Evolutionary conservation across 2,888 invertebrate genomes (phyloP).

Genomic region (Tethea ocularis): DNA sequence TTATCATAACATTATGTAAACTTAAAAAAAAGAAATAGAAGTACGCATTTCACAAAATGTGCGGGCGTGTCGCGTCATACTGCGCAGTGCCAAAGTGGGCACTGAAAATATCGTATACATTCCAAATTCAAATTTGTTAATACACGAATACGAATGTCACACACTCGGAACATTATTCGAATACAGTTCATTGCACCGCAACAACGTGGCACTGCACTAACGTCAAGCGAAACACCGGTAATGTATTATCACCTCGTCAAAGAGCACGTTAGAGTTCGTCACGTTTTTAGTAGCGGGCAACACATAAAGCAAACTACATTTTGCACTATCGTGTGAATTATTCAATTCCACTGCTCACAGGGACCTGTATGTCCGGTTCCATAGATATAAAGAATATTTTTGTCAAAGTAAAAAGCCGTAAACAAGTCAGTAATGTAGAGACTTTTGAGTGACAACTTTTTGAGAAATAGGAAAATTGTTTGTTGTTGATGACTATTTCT

Average conservation of each 20-base stretch:
- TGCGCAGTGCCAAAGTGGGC: slow-evolving; percentile 19
- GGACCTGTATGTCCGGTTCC: slow-evolving; percentile 18
- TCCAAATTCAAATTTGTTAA: slow-evolving; percentile 21
- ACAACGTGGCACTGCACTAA: background rate
- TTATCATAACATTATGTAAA: background rate
- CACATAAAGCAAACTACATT: slow-evolving; percentile 12
- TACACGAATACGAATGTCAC: background rate
- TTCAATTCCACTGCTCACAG: slow-evolving; percentile 11
- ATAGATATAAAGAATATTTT: slow-evolving; percentile 2
- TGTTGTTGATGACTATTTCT: no score
- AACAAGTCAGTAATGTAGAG: slow-evolving; percentile 1
- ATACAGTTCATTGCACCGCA: background rate
- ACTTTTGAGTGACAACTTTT: no score
- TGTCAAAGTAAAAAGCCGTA: background rate
- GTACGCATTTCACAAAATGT: background rate
- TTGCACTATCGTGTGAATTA: slow-evolving; percentile 25
- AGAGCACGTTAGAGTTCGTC: slow-evolving; percentile 1
- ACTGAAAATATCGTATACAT: slow-evolving; percentile 29
- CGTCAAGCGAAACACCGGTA: background rate
- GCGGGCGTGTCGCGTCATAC: background rate
- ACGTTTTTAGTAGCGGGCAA: background rate
- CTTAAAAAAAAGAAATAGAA: background rate
- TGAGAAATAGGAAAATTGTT: no score
- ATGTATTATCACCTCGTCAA: slow-evolving; percentile 6
- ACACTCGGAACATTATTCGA: background rate